Evolutionary conservation across 1,140 invertebrate genomes (phyloP).

Genomic region (Eupristina koningsbergeri): DNA sequence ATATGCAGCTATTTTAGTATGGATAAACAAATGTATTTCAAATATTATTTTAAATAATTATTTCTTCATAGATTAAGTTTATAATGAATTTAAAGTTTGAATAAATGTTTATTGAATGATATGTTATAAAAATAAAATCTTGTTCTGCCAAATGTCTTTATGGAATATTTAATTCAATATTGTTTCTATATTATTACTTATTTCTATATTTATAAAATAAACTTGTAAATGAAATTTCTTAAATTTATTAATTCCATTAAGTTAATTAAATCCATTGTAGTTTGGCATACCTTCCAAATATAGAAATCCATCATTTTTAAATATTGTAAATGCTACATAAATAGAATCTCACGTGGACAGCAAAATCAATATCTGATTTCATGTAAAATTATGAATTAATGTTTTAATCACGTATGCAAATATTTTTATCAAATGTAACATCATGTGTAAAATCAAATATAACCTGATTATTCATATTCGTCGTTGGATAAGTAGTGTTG

Average conservation of each 20-base stretch:
- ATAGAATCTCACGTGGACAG: not conserved
- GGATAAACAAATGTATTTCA: too few relatives aligned
- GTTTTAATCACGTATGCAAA: not conserved
- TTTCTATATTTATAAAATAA: not conserved
- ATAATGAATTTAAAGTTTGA: too few relatives aligned
- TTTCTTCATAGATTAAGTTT: too few relatives aligned
- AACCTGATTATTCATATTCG: too few relatives aligned
- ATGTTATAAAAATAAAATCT: too few relatives aligned
- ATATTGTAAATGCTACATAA: not conserved
- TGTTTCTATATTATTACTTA: too few relatives aligned
- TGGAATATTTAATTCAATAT: too few relatives aligned
- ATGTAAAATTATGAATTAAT: not conserved
- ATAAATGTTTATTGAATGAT: too few relatives aligned
- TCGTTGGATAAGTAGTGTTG: too few relatives aligned
- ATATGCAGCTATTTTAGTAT: too few relatives aligned
- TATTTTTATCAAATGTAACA: not conserved
- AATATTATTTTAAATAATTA: too few relatives aligned
- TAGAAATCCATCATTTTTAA: not conserved
- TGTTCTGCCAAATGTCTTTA: too few relatives aligned
- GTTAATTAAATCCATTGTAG: slow-evolving; percentile 41
- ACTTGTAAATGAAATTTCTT: not conserved
- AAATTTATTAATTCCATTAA: slow-evolving; percentile 34
- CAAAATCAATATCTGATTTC: not conserved
- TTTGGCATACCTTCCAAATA: not conserved
- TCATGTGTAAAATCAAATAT: not conserved